phyloP scores from a whole-genome alignment of 1,140 invertebrate genomes.

The Drosophila hydei region DNA sequence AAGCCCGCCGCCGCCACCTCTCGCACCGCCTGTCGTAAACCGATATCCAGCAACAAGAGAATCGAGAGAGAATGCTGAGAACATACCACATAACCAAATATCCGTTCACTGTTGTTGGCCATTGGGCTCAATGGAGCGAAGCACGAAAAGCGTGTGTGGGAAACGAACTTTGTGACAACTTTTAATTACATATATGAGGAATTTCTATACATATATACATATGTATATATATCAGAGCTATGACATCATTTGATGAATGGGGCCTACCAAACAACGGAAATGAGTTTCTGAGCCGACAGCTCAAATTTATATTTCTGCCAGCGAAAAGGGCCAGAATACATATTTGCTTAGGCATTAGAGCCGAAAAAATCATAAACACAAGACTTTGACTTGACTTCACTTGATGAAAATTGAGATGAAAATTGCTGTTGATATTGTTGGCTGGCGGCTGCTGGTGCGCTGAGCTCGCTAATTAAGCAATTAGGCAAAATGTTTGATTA shows the following conservation, averaged over 20 bases:
- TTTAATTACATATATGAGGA: slow-evolving; percentile 69
- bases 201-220: slow-evolving; percentile 1
- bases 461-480: slow-evolving; percentile 63
- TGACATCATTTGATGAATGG: slow-evolving; percentile 53
- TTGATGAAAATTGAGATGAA: slow-evolving; percentile 37
- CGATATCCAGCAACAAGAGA: slow-evolving; percentile 29
- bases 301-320: slow-evolving; percentile 14
- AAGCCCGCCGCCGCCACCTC: neutral
- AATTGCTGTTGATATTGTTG: slow-evolving; percentile 11
- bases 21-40: slow-evolving; percentile 26
- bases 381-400: slow-evolving; percentile 7
- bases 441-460: slow-evolving; percentile 1
- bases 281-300: slow-evolving; percentile 57
- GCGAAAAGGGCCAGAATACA: slow-evolving; percentile 16
- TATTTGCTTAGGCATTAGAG: slow-evolving; percentile 63
- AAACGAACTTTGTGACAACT: slow-evolving; percentile 69
- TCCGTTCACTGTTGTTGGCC: slow-evolving; percentile 23
- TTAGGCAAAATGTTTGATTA: slow-evolving; percentile 72
- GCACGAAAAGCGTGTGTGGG: slow-evolving; percentile 55
- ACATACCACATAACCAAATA: slow-evolving; percentile 31
- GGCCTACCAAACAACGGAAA: slow-evolving; percentile 57
- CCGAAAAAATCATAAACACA: slow-evolving; percentile 23
- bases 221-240: slow-evolving; percentile 4
- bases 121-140: slow-evolving; percentile 36
- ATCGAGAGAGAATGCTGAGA: slow-evolving; percentile 9